A percentile compares a stretch with the other conserved stretches of the same genome.
Evolutionary conservation across 2,113 vertebrate genomes (phyloP).

Genomic region (Leptosomus discolor): DNA sequence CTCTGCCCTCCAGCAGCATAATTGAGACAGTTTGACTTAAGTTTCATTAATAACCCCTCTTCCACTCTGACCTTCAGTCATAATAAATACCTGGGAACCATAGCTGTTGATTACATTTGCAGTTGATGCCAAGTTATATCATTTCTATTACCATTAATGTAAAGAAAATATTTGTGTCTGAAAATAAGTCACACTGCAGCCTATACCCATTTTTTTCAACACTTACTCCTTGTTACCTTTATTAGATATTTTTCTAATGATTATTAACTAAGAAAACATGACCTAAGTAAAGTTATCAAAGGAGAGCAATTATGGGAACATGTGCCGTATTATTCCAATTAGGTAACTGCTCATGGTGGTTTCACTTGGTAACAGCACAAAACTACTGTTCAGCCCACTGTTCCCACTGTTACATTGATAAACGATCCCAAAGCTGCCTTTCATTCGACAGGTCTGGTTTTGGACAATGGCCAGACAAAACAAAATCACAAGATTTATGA

Average conservation of each 20-base stretch:
- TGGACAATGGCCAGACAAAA: slow-evolving; percentile 80
- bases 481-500: slow-evolving; percentile 77
- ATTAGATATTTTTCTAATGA: slow-evolving; percentile 73
- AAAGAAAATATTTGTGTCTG: slow-evolving; percentile 87
- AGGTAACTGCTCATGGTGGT: slow-evolving; percentile 71
- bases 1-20: slow-evolving; percentile 7
- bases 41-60: slow-evolving; percentile 48
- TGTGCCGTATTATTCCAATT: slow-evolving; percentile 81
- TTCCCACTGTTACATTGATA: slow-evolving; percentile 80
- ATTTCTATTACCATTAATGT: slow-evolving; percentile 83
- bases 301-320: slow-evolving; percentile 68
- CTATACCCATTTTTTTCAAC: slow-evolving; percentile 51
- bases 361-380: slow-evolving; percentile 67
- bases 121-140: slow-evolving; percentile 76
- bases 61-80: slow-evolving; percentile 65
- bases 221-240: slow-evolving; percentile 52
- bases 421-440: slow-evolving; percentile 75
- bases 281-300: slow-evolving; percentile 74
- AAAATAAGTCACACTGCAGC: slow-evolving; percentile 59
- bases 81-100: slow-evolving; percentile 71
- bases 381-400: slow-evolving; percentile 75
- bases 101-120: slow-evolving; percentile 78
- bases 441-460: slow-evolving; percentile 71
- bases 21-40: slow-evolving; percentile 7
- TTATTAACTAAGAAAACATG: slow-evolving; percentile 76